Percentiles rank a stretch among this genome's conserved stretches.
phyloP scores from a whole-genome alignment of 1,140 invertebrate genomes.

The Tribolium madens region DNA sequence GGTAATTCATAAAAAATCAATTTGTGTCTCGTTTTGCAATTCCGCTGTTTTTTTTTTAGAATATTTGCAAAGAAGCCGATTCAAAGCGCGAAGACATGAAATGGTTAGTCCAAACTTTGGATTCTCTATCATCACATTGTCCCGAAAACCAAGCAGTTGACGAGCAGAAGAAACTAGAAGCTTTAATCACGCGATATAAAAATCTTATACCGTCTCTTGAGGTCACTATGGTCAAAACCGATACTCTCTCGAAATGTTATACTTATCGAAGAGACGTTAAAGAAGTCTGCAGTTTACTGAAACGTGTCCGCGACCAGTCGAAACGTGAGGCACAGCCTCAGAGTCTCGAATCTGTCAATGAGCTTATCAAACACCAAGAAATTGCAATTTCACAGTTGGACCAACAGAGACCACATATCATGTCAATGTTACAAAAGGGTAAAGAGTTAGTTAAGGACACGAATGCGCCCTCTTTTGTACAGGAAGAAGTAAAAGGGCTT shows the following conservation, averaged over 20 bases:
- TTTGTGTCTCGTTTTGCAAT: background rate
- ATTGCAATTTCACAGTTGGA: constrained; percentile 85
- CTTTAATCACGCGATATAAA: constrained; percentile 87
- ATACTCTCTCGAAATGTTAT: constrained; percentile 92
- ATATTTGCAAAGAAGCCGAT: constrained; percentile 90
- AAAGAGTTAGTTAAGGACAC: constrained; percentile 88
- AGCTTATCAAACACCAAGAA: constrained; percentile 83
- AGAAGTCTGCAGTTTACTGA: constrained; percentile 83
- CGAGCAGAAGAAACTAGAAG: constrained; percentile 86
- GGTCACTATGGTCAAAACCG: constrained; percentile 91
- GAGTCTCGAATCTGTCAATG: constrained; percentile 79
- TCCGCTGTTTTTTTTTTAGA: constrained; percentile 68
- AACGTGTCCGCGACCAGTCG: constrained; percentile 80
- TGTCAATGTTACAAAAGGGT: constrained; percentile 91
- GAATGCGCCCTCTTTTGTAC: constrained; percentile 87
- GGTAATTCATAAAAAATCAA: constrained; percentile 24
- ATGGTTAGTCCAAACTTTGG: constrained; percentile 91
- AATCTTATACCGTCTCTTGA: constrained; percentile 92
- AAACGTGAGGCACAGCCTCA: constrained; percentile 74
- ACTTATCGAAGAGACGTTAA: constrained; percentile 89
- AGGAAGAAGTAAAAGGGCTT: constrained; percentile 83
- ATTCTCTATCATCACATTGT: constrained; percentile 85
- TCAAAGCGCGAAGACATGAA: constrained; percentile 92
- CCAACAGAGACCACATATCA: constrained; percentile 85
- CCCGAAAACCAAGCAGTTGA: constrained; percentile 80